Conservation (phyloP, 2,888 invertebrate species). For the Ferrisia virgata region DNA sequence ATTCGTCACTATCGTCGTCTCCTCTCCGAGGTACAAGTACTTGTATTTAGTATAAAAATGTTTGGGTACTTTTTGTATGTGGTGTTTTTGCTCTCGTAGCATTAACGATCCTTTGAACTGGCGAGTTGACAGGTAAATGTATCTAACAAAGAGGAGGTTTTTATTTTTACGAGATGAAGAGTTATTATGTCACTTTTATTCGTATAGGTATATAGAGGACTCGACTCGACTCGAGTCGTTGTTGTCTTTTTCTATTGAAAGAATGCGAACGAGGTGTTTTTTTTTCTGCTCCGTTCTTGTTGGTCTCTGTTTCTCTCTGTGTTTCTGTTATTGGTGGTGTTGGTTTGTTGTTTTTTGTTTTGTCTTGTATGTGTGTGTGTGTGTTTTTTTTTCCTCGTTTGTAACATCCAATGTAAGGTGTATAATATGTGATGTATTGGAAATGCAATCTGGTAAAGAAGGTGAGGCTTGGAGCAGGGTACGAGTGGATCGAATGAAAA, state of each 20-base stretch:
- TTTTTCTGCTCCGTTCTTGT: background rate
- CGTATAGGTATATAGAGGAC: background rate
- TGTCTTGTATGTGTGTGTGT: background rate
- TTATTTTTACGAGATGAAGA: conserved; percentile 36
- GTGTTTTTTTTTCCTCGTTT: too few relatives aligned
- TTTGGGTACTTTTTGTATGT: background rate
- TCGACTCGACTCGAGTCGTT: too few relatives aligned
- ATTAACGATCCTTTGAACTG: conserved; percentile 11
- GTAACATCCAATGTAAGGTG: too few relatives aligned
- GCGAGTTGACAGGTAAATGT: conserved; percentile 24
- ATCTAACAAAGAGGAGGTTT: conserved; percentile 22
- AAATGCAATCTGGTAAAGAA: too few relatives aligned
- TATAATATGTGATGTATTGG: background rate
- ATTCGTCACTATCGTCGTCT: background rate
- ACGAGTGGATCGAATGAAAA: background rate
- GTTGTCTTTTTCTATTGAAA: conserved; percentile 1
- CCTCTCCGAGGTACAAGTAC: too few relatives aligned
- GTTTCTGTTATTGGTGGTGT: background rate
- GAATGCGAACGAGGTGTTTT: background rate
- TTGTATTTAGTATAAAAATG: background rate
- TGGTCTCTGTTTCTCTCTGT: background rate
- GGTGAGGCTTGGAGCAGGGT: background rate
- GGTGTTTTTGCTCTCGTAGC: background rate
- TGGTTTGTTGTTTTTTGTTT: background rate
- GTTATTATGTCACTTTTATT: conserved; percentile 39